Base-by-base conservation (phyloP, 2,797 vertebrate species). In the Thamnophis elegans region DNA sequence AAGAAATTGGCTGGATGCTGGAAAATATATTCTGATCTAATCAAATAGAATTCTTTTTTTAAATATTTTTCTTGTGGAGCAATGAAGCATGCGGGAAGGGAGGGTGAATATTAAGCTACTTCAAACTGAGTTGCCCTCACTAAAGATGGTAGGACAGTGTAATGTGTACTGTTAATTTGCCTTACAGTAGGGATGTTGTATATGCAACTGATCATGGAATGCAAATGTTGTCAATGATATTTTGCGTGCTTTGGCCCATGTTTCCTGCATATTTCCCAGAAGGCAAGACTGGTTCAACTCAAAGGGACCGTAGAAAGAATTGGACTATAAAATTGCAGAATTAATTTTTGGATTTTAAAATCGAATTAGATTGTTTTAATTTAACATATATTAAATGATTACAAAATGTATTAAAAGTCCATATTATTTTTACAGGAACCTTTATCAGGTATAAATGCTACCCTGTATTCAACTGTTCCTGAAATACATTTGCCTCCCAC, bases 401-500 rank as follows among this genome's bases (percentile, higher is more conserved):
- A 0, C 89, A 89, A 95, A 95, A 68, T 7, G 5, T 90, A 98
- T 82, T 82, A 47, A 82, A 82, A 47, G 20, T 82, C 73, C 73
- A 47, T 47, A 47, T 82, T 42, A 97, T 97, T 93, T 88, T 95
- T 96, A 96, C 94, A 95, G 8, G 97, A 98, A 90, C 96, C 95
- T 28, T 92, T 97, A 90, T 95, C 96, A 6, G 95, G 96, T 1
- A 59, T 96, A 62, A 97, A 96, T 96, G 95, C 96, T 25, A 92
- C 96, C 55, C 95, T 96, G 91, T 96, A 98, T 94, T 95, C 97
- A n/a, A 95, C 97, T 85, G 97, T 97, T 94, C 96, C 97, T 94
- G 98, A 98, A 96, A 97, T 97, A 88, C 97, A 97, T 96, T 96
- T 98, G 93, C 96, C 97, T 96, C 97, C 98, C 96, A 94, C 97